Conservation (phyloP, 2,113 vertebrate species). For the Sebastes schlegelii region DNA sequence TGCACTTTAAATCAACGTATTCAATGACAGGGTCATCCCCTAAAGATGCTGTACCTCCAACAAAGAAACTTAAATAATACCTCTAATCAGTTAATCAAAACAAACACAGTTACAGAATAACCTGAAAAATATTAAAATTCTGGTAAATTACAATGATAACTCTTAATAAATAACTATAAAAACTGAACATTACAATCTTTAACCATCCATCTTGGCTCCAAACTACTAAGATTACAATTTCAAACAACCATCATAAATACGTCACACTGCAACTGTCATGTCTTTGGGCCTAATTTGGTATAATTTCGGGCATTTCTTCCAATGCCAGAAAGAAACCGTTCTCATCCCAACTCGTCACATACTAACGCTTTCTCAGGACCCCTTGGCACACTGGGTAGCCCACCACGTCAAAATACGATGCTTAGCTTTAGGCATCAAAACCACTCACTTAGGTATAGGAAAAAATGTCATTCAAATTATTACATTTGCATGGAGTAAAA, state of each 20-base stretch:
- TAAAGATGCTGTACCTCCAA: conserved; percentile 5
- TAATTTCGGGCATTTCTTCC: too few relatives aligned
- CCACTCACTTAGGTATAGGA: too few relatives aligned
- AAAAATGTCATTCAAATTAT: too few relatives aligned
- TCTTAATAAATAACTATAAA: background rate
- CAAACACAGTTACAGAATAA: background rate
- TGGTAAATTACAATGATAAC: background rate
- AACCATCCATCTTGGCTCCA: background rate
- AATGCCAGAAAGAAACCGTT: too few relatives aligned
- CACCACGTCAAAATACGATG: too few relatives aligned
- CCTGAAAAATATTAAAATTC: background rate
- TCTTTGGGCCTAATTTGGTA: background rate
- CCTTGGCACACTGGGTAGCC: too few relatives aligned
- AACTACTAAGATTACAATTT: background rate
- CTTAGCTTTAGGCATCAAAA: too few relatives aligned
- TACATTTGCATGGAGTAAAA: too few relatives aligned
- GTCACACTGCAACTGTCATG: background rate
- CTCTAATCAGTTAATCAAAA: background rate
- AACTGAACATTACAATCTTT: background rate
- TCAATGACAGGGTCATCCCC: too few relatives aligned
- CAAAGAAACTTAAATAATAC: background rate
- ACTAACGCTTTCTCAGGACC: too few relatives aligned
- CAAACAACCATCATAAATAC: background rate
- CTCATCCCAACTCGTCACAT: too few relatives aligned
- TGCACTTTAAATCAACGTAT: background rate